Base-by-base conservation (phyloP, 1,140 invertebrate genomes). In the Platorchestia sp. region DNA sequence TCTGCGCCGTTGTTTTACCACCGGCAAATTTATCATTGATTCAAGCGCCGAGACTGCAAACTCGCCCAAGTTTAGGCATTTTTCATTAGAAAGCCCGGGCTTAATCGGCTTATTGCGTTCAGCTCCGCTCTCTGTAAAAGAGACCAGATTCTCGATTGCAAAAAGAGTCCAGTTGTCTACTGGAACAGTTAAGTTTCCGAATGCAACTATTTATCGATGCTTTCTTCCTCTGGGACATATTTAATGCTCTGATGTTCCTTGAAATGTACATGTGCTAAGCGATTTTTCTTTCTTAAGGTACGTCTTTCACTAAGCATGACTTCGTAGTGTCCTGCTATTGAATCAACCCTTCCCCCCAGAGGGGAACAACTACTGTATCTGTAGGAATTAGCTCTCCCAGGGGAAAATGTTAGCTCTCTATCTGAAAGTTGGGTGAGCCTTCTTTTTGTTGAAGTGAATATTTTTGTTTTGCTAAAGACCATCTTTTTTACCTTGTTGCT, bases 51-150 rank as follows among this genome's bases (percentile, higher is more conserved):
- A 75, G 59, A 75, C 59, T 75, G 59, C 59, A 75, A 75, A 75
- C 59, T 27, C 59, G 59, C 27, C 59, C 59, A 75, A 75, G 14
- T 75, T 75, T 75, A 75, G 59, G 59, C 59, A 75, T 75, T 75
- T 75, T 75, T 75, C 59, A 75, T 75, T 75, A 75, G 59, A 75
- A 75, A 75, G 59, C 59, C 59, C 59, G 59, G 36, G 59, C 59
- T 75, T 75, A 75, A 75, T 75, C 59, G 59, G 59, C 59, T 75
- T 75, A 75, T 75, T 75, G 59, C 59, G 59, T 75, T 75, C 59
- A 75, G 59, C 59, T 75, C 36, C 59, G 14, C 59, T 75, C 59
- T 75, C 59, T 75, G 59, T 75, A 75, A 75, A 75, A 75, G 59
- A 75, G 59, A 75, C 59, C 59, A 75, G 59, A 75, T 75, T 75